Percentiles rank a stretch among this genome's conserved stretches.
phyloP scores from a whole-genome alignment of 2,888 invertebrate species.

The Eremobia ochroleuca region DNA sequence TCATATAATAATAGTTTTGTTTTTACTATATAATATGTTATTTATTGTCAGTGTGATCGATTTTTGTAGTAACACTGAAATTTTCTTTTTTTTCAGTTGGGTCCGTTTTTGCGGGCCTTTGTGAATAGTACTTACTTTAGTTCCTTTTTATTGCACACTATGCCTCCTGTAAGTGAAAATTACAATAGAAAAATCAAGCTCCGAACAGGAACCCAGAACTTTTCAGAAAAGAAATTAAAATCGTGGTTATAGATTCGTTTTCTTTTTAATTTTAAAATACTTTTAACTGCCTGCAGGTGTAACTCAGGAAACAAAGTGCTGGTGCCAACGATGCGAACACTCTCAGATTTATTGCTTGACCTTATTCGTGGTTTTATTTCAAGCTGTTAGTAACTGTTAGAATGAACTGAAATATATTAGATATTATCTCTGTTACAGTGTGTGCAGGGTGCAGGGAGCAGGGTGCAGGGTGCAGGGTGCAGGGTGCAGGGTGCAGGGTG shows the following conservation, averaged over 20 bases:
- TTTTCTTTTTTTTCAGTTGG: neutral
- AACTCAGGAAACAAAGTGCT: constrained; percentile 31
- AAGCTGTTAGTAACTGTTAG: constrained; percentile 17
- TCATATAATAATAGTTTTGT: constrained; percentile 46
- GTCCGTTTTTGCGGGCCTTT: neutral
- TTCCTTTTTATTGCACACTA: neutral
- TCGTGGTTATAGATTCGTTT: no score
- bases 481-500: no score
- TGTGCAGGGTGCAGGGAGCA: no score
- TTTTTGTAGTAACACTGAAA: neutral
- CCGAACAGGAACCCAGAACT: neutral
- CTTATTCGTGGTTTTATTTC: constrained; percentile 52
- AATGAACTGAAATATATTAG: constrained; percentile 8
- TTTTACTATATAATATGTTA: neutral
- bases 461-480: no score
- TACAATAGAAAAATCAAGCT: neutral
- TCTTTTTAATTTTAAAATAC: constrained; percentile 22
- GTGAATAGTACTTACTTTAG: neutral
- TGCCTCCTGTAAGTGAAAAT: neutral
- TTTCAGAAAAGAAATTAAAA: neutral
- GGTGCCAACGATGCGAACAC: constrained; percentile 31
- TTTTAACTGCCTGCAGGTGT: constrained; percentile 37
- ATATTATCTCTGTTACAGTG: no score
- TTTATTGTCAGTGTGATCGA: neutral
- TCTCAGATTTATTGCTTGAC: constrained; percentile 35